Conservation (phyloP, 2,888 invertebrate species). For the Drosophila mercatorum region DNA sequence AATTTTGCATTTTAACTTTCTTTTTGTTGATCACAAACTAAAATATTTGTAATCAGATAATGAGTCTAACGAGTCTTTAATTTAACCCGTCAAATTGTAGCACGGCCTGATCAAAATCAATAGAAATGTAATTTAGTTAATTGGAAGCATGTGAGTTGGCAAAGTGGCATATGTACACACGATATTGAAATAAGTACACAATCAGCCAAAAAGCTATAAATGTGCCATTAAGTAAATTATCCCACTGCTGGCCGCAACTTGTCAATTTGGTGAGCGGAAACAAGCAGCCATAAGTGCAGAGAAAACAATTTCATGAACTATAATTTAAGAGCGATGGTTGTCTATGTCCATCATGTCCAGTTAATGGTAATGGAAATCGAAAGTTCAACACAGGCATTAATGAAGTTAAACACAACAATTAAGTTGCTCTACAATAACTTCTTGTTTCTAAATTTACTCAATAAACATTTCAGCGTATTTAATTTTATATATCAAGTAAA, state of each 20-base stretch:
- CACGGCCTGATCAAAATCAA: slow-evolving; percentile 53
- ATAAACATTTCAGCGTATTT: too few species aligned
- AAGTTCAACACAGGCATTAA: neutral
- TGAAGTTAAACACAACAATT: too few species aligned
- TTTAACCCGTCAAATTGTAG: slow-evolving; percentile 17
- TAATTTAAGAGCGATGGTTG: neutral
- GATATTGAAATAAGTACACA: slow-evolving; percentile 4
- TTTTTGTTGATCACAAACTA: neutral
- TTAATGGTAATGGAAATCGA: neutral
- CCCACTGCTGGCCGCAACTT: slow-evolving; percentile 38
- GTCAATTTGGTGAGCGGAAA: slow-evolving; percentile 17
- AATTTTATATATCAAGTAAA: neutral
- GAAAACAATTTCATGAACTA: slow-evolving; percentile 32
- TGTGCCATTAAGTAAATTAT: slow-evolving; percentile 77
- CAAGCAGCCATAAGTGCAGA: slow-evolving; percentile 8
- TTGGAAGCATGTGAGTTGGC: slow-evolving; percentile 55
- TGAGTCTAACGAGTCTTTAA: slow-evolving; percentile 15
- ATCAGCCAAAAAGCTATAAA: slow-evolving; percentile 61
- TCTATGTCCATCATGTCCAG: neutral
- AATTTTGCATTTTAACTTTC: too few species aligned
- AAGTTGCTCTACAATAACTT: too few species aligned
- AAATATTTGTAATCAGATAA: neutral
- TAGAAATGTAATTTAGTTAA: slow-evolving; percentile 74
- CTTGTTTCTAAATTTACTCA: neutral
- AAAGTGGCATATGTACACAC: slow-evolving; percentile 30